Evolutionary conservation across 2,888 invertebrate genomes (phyloP), one percentile per base, ranked within the genome.

Genomic region (Pelosia muscerda): DNA sequence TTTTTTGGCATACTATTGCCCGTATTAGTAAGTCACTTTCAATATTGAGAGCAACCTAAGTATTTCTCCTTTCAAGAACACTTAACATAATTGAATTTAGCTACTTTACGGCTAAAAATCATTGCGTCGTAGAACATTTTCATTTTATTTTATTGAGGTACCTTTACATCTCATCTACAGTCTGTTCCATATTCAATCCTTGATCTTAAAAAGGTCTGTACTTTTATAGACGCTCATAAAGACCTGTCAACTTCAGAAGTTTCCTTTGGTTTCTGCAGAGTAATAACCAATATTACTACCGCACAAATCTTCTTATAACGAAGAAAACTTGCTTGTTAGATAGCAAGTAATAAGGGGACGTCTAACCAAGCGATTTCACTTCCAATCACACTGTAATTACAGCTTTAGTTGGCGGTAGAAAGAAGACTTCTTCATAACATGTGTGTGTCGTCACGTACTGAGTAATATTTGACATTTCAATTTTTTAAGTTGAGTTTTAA

Each of bases 271-370:
- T 15, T 28, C 42, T n/a, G 22, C n/a, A 34, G 1, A 31, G 31
- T 63, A 53, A 63, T 31, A 54, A 63, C 31, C 54, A 63, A 54
- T 63, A 63, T 54, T 54, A 31, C n/a, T 61, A 22, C 19, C 9
- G 5, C 9, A 63, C 28, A 54, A 63, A 63, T 31, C 63, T 54
- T 63, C 63, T 63, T 63, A 54, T 34, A 63, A 31, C 53, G 28
- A 49, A 34, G 63, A 63, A 62, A 62, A 54, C 42, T 19, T 34
- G 54, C 54, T 63, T 63, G 54, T 54, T 63, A 63, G 54, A 19
- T 31, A 3, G 28, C 62, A 13, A 23, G 31, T 63, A 34, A 63
- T 54, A 63, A 63, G 34, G 34, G 23, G 2, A 53, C 22, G 26
- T 28, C 49, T n/a, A 31, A 31, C 62, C 1, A 23, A 34, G 54